phyloP scores from a whole-genome alignment of 1,140 invertebrate genomes.

The Catajapyx aquilonaris region DNA sequence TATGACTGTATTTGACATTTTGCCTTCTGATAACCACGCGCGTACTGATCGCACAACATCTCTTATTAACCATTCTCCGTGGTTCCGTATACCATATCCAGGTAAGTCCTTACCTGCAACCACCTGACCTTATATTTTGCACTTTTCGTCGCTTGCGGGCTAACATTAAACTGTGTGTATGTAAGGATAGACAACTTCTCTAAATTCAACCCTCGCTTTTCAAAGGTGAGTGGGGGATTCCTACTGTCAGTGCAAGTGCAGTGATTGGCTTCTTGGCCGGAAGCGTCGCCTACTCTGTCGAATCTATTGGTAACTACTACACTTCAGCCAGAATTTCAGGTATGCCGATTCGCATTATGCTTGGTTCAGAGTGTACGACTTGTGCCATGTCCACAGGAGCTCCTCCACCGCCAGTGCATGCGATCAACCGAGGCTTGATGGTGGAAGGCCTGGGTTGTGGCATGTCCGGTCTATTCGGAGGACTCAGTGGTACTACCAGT shows the following conservation, averaged over 20 bases:
- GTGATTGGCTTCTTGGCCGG: conserved; percentile 67
- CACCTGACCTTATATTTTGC: neutral
- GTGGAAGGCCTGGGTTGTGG: conserved; percentile 25
- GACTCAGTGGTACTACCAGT: conserved; percentile 24
- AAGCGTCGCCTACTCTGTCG: conserved; percentile 60
- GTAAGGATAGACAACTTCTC: too few species aligned
- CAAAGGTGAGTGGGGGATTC: conserved; percentile 61
- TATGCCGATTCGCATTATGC: too few species aligned
- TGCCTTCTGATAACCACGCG: neutral
- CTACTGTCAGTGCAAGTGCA: conserved; percentile 48
- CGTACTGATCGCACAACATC: conserved; percentile 11
- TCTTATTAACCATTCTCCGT: conserved; percentile 16
- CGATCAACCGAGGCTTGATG: conserved; percentile 25
- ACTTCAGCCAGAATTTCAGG: conserved; percentile 62
- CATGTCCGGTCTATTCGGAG: conserved; percentile 22
- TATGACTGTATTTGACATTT: neutral
- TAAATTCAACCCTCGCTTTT: neutral
- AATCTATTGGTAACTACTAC: conserved; percentile 75
- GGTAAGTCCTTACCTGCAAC: conserved; percentile 13
- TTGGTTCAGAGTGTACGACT: neutral
- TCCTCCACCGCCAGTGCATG: conserved; percentile 24
- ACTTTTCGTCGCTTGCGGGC: too few species aligned
- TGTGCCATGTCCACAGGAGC: conserved; percentile 14
- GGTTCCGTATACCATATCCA: conserved; percentile 25
- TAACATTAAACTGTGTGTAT: too few species aligned